phyloP scores from a whole-genome alignment of 2,113 vertebrate genomes.

The cattle (Bos taurus) region DNA sequence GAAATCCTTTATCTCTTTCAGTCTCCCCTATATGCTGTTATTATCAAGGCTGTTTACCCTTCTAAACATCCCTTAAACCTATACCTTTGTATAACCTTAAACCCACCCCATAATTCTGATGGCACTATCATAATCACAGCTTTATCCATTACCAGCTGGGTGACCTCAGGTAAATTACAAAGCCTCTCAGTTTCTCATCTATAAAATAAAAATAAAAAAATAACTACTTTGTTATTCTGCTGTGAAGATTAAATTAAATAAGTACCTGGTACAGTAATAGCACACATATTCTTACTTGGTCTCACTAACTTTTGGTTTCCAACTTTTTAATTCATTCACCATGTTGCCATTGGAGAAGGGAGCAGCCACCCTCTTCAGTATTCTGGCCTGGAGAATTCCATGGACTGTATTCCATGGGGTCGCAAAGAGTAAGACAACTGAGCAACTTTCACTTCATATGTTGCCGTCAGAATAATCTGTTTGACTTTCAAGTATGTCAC shows the following conservation, averaged over 20 bases:
- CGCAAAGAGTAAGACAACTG: not conserved
- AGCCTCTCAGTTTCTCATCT: not conserved
- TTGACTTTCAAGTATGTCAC: not conserved
- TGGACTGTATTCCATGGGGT: not conserved
- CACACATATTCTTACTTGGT: not conserved
- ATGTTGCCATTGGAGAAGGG: not conserved
- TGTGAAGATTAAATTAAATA: constrained; percentile 14
- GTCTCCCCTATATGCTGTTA: not conserved
- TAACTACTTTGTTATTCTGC: not conserved
- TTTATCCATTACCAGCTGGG: not conserved
- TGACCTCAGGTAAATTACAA: not conserved
- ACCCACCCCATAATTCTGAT: not conserved
- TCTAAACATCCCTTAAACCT: not conserved
- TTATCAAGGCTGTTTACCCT: not conserved
- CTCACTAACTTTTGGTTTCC: not conserved
- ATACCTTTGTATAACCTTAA: not conserved
- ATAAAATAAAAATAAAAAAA: constrained; percentile 39
- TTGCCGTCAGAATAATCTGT: not conserved
- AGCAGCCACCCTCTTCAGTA: not conserved
- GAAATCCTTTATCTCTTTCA: not conserved
- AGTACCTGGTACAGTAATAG: not conserved
- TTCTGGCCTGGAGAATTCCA: not conserved
- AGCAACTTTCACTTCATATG: not conserved
- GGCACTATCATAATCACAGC: not conserved
- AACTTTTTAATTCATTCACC: not conserved